Evolutionary conservation across 2,797 vertebrate genomes (phyloP).

Genomic region (Cryptoblepharus egeriae): DNA sequence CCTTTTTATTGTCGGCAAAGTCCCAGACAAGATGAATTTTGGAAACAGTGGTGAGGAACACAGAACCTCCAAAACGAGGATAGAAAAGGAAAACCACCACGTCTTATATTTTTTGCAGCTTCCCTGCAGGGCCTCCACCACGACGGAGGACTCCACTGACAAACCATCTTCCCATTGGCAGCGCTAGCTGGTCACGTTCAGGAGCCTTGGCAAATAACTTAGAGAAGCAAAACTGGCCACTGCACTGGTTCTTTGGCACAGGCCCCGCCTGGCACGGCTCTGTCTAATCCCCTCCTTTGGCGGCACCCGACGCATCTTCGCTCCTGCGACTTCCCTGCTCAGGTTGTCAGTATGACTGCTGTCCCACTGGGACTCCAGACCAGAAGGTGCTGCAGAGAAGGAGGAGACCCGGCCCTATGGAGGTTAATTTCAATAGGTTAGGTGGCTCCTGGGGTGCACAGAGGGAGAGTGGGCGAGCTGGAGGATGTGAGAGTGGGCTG

Average conservation of each 20-base stretch:
- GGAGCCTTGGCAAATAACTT: conserved; percentile 85
- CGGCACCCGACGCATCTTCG: rapidly evolving
- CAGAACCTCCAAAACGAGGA: conserved; percentile 72
- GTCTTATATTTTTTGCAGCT: conserved; percentile 34
- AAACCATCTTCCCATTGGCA: conserved; percentile 28
- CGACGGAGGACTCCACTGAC: conserved; percentile 20
- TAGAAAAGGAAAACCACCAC: conserved; percentile 10
- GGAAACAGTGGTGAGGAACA: neutral
- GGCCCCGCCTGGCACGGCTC: conserved; percentile 20
- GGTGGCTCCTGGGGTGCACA: rapidly evolving
- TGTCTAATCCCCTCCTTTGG: rapidly evolving
- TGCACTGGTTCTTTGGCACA: conserved; percentile 35
- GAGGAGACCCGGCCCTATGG: neutral
- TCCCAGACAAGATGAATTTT: conserved; percentile 9
- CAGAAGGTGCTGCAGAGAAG: neutral
- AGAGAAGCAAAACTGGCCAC: conserved; percentile 66
- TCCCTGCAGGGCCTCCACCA: conserved; percentile 52
- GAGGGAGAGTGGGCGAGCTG: rapidly evolving
- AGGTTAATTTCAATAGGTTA: rapidly evolving
- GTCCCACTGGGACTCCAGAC: neutral
- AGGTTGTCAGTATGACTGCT: rapidly evolving
- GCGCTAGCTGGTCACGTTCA: conserved; percentile 52
- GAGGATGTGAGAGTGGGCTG: neutral
- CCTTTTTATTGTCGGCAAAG: conserved; percentile 40
- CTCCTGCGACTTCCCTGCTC: neutral